Evolutionary conservation across 2,797 vertebrate genomes (phyloP).

Genomic region (Discoglossus pictus): DNA sequence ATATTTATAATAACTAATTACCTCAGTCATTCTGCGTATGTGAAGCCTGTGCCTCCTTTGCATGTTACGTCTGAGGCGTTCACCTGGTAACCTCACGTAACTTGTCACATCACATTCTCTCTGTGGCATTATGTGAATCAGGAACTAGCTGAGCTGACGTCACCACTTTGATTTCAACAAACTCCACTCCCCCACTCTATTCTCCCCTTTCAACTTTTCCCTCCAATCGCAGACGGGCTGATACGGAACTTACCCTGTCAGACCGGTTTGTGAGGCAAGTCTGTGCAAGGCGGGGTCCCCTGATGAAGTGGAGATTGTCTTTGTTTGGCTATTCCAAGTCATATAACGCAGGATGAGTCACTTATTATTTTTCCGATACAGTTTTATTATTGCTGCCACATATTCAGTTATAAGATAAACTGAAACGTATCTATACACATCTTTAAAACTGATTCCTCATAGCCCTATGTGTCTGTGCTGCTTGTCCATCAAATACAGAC

Average conservation of each 20-base stretch:
- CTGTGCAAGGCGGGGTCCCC: constrained; percentile 42
- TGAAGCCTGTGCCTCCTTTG: too few relatives aligned
- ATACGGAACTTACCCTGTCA: constrained; percentile 37
- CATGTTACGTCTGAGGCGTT: constrained; percentile 8
- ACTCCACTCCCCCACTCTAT: constrained; percentile 23
- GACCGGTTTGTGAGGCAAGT: constrained; percentile 47
- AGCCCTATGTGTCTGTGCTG: too few relatives aligned
- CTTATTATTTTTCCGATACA: too few relatives aligned
- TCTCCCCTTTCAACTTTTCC: constrained; percentile 41
- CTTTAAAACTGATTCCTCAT: too few relatives aligned
- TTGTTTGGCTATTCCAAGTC: constrained; percentile 32
- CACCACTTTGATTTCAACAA: constrained; percentile 26
- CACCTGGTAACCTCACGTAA: constrained; percentile 37
- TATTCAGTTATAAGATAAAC: too few relatives aligned
- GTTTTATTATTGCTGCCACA: too few relatives aligned
- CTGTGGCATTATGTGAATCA: constrained; percentile 6
- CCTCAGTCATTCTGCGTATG: too few relatives aligned
- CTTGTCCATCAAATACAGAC: too few relatives aligned
- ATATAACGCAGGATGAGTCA: neutral
- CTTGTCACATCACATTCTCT: constrained; percentile 7
- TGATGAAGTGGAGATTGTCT: constrained; percentile 27
- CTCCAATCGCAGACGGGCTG: constrained; percentile 14
- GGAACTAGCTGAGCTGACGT: constrained; percentile 30
- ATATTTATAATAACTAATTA: too few relatives aligned
- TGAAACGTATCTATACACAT: too few relatives aligned